Evolutionary conservation across 2,888 invertebrate genomes (phyloP), one percentile per base, ranked within the genome.

Genomic region (Drosophila diplacantha): DNA sequence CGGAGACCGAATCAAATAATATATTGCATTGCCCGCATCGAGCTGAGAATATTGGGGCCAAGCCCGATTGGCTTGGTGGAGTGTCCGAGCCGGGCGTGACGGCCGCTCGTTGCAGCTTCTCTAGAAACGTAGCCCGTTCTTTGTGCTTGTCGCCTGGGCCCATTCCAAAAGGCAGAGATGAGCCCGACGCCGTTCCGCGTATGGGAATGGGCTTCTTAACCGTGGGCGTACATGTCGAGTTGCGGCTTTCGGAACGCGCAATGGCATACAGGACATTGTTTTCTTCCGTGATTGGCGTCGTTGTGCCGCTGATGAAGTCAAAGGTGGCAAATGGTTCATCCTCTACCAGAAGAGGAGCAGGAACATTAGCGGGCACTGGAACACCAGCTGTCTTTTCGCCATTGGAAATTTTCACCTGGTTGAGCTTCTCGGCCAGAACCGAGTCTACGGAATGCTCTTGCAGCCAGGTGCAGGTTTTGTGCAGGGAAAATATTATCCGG

Each of bases 401-500:
- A 26, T 78, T 78, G 9, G 60, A 63, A 11, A 80, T 14, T 38
- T 77, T 81, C 0, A 72, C 73, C 26, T 74, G 78, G 18, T 83
- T 74, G 1, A 78, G 65, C 29, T 78, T 77, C 6, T 86, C 87
- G 1, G 87, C 86, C 29, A 87, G 70, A 5, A 84, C 69, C 9
- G 83, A 78, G 51, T 88, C 87, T 14, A 85, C 82, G 65, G 85
- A 85, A 62, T 86, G 86, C 37, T 83, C 75, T 46, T 85, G 85
- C 43, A 88, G 56, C 87, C 88, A 88, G 47, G 83, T 83, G 67
- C 87, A 87, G 2, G 81, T 87, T 60, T 87, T 88, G 32, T 86
- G 87, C 46, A 88, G 47, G 5, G 84, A 82, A 62, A 88, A 88
- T 22, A 88, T 88, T 86, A 87, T 88, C 5, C 88, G 81, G 0